These are phyloP conservation scores for Zeus faber DNA, from an alignment of 2,113 vertebrate genomes.

Conservation along the genomic window DNA sequence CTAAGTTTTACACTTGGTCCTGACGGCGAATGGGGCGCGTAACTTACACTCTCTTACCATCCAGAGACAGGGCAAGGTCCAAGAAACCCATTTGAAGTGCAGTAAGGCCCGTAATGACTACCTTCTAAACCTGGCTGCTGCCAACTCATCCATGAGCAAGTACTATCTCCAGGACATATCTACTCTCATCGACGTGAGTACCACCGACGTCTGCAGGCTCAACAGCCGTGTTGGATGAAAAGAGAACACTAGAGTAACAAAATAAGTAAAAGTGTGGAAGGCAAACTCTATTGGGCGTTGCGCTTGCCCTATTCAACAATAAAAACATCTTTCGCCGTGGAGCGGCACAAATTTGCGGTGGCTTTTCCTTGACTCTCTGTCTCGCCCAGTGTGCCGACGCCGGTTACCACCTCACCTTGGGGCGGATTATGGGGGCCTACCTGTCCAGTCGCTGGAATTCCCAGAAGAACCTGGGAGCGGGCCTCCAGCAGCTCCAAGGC, in stretches of 20 bases:
- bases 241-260: too few species aligned
- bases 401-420: constrained; percentile 82
- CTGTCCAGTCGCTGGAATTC: constrained; percentile 62
- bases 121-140: constrained; percentile 80
- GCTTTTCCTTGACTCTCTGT: too few species aligned
- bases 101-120: constrained; percentile 87
- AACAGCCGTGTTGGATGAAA: too few species aligned
- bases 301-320: too few species aligned
- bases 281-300: too few species aligned
- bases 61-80: constrained; percentile 81
- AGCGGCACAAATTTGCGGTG: too few species aligned
- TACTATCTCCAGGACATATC: constrained; percentile 81
- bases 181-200: constrained; percentile 85
- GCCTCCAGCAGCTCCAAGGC: constrained; percentile 75
- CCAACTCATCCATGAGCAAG: constrained; percentile 81
- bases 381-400: constrained; percentile 78
- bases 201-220: too few species aligned
- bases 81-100: constrained; percentile 82
- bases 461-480: constrained; percentile 73
- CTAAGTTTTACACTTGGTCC: too few species aligned
- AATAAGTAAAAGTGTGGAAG: too few species aligned
- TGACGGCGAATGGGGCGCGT: too few species aligned
- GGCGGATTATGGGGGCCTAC: constrained; percentile 76
- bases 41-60: background rate
- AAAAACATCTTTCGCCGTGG: too few species aligned